A percentile compares a stretch with the other conserved stretches of the same genome.
Conservation (phyloP, 1,140 invertebrate species). For the Ladona fulva region DNA sequence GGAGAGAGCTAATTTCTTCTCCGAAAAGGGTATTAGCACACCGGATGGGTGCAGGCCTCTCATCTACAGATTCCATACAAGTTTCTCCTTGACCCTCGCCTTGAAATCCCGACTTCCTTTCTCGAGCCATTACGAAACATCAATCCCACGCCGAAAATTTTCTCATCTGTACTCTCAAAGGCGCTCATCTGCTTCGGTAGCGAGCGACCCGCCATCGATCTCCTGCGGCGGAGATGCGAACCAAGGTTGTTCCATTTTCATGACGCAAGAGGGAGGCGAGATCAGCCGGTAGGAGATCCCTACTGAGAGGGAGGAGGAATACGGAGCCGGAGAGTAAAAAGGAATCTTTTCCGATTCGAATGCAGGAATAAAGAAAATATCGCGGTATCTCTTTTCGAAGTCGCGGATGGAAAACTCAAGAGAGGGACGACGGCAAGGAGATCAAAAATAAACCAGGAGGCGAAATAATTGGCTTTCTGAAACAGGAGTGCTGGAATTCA, state of each 20-base stretch:
- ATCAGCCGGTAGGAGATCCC: not conserved
- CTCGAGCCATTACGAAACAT: not conserved
- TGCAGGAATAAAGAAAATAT: too few species aligned
- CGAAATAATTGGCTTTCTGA: too few species aligned
- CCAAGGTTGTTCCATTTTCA: conserved; percentile 5
- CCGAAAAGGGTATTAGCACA: too few species aligned
- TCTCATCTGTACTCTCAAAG: not conserved
- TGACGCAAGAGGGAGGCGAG: conserved; percentile 1
- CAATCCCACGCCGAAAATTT: not conserved
- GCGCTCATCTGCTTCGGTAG: not conserved
- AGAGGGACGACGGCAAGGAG: too few species aligned
- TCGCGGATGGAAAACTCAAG: too few species aligned
- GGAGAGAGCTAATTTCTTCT: too few species aligned
- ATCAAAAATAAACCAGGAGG: too few species aligned
- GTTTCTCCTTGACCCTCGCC: not conserved
- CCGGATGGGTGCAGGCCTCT: too few species aligned
- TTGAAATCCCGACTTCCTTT: not conserved
- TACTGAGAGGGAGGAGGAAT: not conserved
- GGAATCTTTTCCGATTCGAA: too few species aligned
- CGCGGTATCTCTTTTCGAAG: too few species aligned
- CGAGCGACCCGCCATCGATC: not conserved
- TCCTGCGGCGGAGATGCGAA: conserved; percentile 1
- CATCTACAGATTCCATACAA: too few species aligned
- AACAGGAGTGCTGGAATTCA: too few species aligned
- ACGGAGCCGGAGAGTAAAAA: not conserved